These are phyloP conservation scores for Zaprionus ornatus DNA, from an alignment of 1,140 invertebrate genomes.

Conservation along the genomic window DNA sequence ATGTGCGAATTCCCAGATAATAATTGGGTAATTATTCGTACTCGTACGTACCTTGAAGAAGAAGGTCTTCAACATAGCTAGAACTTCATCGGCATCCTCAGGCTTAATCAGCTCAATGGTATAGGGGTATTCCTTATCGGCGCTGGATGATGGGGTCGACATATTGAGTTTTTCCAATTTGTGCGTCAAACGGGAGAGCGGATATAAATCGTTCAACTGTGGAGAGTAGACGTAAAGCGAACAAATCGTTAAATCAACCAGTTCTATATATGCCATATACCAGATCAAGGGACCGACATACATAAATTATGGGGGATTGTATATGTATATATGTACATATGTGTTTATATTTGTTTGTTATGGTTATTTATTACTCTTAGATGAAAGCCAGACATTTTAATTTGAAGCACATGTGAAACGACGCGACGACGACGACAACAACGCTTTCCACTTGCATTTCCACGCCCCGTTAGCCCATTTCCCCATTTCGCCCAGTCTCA, in stretches of 20 bases:
- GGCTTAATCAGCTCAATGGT: conserved; percentile 68
- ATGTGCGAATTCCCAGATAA: background rate
- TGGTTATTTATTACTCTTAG: conserved; percentile 75
- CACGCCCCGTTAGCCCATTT: conserved; percentile 39
- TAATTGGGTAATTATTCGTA: background rate
- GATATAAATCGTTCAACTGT: conserved; percentile 81
- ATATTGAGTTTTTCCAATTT: conserved; percentile 76
- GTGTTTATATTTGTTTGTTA: conserved; percentile 25
- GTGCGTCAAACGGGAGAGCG: conserved; percentile 74
- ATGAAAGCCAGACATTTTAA: conserved; percentile 71
- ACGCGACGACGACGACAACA: conserved; percentile 25
- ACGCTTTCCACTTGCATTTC: conserved; percentile 57
- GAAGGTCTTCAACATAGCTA: conserved; percentile 83
- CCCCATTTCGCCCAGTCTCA: conserved; percentile 20
- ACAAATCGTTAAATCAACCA: conserved; percentile 60
- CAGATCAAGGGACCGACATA: conserved; percentile 6
- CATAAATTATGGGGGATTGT: conserved; percentile 1
- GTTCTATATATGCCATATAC: background rate
- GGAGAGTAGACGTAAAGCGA: conserved; percentile 51
- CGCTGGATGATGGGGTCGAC: conserved; percentile 24
- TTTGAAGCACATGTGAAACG: conserved; percentile 63
- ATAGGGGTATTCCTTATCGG: conserved; percentile 56
- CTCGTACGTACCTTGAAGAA: conserved; percentile 74
- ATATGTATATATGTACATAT: conserved; percentile 16
- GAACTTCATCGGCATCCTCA: conserved; percentile 60